phyloP scores from a whole-genome alignment of 2,113 vertebrate genomes.

The Phoenicopterus ruber region DNA sequence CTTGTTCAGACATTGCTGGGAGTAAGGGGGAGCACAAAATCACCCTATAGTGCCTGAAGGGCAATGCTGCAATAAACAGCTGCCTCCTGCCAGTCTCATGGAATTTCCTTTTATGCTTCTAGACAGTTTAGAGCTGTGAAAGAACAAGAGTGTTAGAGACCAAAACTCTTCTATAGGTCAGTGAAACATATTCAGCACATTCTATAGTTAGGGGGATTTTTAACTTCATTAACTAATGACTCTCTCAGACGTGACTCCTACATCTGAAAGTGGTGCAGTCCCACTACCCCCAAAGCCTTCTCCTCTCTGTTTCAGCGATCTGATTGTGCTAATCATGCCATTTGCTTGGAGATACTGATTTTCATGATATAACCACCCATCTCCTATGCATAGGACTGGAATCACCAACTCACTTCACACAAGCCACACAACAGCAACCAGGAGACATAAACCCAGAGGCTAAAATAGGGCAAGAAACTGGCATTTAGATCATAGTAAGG shows the following conservation, averaged over 20 bases:
- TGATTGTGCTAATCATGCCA: background rate
- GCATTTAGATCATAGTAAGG: background rate
- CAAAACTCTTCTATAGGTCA: background rate
- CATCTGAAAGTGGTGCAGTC: background rate
- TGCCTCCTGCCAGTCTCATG: background rate
- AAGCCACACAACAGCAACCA: background rate
- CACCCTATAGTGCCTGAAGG: background rate
- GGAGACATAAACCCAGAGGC: background rate
- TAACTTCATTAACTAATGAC: background rate
- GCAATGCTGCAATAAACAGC: background rate
- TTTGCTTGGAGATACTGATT: background rate
- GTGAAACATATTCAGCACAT: background rate
- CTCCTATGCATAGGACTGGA: background rate
- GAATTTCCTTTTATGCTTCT: background rate
- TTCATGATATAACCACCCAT: background rate
- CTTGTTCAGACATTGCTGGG: background rate
- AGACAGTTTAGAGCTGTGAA: background rate
- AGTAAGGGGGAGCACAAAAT: background rate
- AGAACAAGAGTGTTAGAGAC: rapidly evolving
- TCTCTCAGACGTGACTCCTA: too few relatives aligned
- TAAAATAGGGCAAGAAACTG: background rate
- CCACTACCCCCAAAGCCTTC: background rate
- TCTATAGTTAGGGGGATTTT: background rate
- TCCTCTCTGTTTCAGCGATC: background rate
- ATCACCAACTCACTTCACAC: background rate